These are phyloP conservation scores for Speoplatyrhinus poulsoni DNA, from an alignment of 2,113 vertebrate species.

Conservation along the genomic window DNA sequence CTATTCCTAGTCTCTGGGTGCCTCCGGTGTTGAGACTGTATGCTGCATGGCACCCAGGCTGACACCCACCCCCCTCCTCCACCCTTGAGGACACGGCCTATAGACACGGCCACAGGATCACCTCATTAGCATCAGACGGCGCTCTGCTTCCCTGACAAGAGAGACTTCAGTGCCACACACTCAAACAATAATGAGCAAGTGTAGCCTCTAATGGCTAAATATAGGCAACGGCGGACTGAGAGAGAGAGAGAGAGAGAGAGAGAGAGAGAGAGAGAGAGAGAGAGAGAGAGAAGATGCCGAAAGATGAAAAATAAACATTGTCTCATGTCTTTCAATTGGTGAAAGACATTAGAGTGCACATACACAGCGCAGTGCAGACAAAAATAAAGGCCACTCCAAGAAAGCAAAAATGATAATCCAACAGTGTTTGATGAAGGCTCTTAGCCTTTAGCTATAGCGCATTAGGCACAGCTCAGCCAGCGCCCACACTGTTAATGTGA, in stretches of 20 bases:
- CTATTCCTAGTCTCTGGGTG: constrained; percentile 54
- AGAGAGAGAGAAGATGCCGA: background rate
- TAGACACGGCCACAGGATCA: constrained; percentile 60
- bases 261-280: constrained; percentile 2
- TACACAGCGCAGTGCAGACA: constrained; percentile 54
- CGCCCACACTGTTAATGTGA: constrained; percentile 71
- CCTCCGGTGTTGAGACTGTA: constrained; percentile 34
- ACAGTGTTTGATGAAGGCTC: constrained; percentile 71
- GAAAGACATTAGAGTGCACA: constrained; percentile 32
- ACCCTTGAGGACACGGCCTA: constrained; percentile 41
- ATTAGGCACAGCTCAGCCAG: constrained; percentile 75
- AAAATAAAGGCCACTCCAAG: constrained; percentile 59
- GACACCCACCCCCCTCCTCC: constrained; percentile 39
- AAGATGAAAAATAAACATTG: constrained; percentile 15
- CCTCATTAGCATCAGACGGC: constrained; percentile 71
- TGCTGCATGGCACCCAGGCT: constrained; percentile 47
- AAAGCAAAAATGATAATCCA: constrained; percentile 64
- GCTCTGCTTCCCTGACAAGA: constrained; percentile 63
- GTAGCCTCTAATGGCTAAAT: constrained; percentile 65
- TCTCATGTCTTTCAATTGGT: constrained; percentile 34
- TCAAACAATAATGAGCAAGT: constrained; percentile 71
- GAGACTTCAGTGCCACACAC: constrained; percentile 50
- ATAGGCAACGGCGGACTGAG: constrained; percentile 52
- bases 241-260: background rate
- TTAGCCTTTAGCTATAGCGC: constrained; percentile 71